Evolutionary conservation across 2,113 vertebrate genomes (phyloP).

Genomic region (Paralichthys olivaceus): DNA sequence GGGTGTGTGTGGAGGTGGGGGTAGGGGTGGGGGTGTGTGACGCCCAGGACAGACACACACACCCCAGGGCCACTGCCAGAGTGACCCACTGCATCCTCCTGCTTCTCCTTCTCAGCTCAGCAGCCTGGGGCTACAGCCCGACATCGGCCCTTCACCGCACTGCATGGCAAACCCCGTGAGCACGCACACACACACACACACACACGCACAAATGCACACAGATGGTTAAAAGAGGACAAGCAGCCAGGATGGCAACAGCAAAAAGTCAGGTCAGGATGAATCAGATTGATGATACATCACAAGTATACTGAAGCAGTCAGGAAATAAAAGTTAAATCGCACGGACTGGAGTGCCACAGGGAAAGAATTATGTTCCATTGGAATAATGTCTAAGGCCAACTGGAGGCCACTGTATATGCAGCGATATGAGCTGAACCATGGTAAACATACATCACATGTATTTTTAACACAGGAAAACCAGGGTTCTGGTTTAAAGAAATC

Average conservation of each 20-base stretch:
- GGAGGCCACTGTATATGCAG: conserved; percentile 26
- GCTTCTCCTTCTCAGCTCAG: conserved; percentile 80
- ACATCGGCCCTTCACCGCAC: conserved; percentile 78
- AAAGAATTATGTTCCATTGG: conserved; percentile 44
- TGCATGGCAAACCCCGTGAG: conserved; percentile 46
- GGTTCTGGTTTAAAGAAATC: conserved; percentile 14
- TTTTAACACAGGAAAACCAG: conserved; percentile 22
- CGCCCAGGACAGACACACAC: conserved; percentile 66
- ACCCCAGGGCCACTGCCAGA: conserved; percentile 86
- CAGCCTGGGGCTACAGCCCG: conserved; percentile 75
- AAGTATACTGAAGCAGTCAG: conserved; percentile 60
- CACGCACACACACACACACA: conserved; percentile 22
- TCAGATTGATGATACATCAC: conserved; percentile 74
- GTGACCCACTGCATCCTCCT: conserved; percentile 97
- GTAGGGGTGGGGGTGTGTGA: conserved; percentile 90
- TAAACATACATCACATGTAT: conserved; percentile 36
- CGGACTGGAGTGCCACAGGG: conserved; percentile 43
- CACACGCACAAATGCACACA: conserved; percentile 37
- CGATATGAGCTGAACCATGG: conserved; percentile 19
- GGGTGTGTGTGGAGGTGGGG: conserved; percentile 92
- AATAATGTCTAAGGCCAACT: conserved; percentile 56
- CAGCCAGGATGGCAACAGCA: conserved; percentile 38
- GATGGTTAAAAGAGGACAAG: conserved; percentile 55
- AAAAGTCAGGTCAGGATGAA: conserved; percentile 66
- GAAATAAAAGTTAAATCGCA: conserved; percentile 67